Evolutionary conservation across 2,888 invertebrate genomes (phyloP).

Genomic region (Protonemura montana): DNA sequence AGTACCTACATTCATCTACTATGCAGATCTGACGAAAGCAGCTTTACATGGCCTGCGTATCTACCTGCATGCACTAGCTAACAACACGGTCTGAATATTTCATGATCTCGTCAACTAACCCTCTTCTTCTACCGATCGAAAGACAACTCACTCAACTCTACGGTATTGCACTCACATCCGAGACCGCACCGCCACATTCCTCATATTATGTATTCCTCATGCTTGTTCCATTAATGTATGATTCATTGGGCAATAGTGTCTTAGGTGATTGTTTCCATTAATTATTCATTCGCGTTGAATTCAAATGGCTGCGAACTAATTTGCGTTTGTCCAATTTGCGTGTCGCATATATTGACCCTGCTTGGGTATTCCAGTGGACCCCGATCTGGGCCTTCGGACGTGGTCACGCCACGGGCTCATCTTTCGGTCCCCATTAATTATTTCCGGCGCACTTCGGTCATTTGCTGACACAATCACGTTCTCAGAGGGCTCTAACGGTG

Average conservation of each 20-base stretch:
- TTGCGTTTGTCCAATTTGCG: slow-evolving; percentile 40
- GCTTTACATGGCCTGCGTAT: not conserved
- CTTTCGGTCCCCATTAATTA: slow-evolving; percentile 2
- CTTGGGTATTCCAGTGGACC: slow-evolving; percentile 27
- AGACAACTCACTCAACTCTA: slow-evolving; percentile 29
- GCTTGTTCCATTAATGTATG: slow-evolving; percentile 38
- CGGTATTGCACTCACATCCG: not conserved
- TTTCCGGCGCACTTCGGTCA: slow-evolving; percentile 15
- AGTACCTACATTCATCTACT: not conserved
- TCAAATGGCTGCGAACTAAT: slow-evolving; percentile 35
- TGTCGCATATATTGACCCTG: slow-evolving; percentile 10
- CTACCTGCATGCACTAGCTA: slow-evolving; percentile 21
- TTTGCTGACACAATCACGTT: slow-evolving; percentile 33
- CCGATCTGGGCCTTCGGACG: not conserved
- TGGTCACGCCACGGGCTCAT: slow-evolving; percentile 1
- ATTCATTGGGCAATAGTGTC: slow-evolving; percentile 36
- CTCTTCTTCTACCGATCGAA: slow-evolving; percentile 33
- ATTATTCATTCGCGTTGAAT: slow-evolving; percentile 36
- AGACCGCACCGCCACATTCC: not conserved
- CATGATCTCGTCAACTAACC: slow-evolving; percentile 39
- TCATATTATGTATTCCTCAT: slow-evolving; percentile 31
- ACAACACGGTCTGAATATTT: slow-evolving; percentile 36
- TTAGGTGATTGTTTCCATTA: slow-evolving; percentile 41
- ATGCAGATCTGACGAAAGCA: not conserved
- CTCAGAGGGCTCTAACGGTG: not conserved